Evolutionary conservation across 1,140 invertebrate genomes (phyloP).

Genomic region (Pararge aegeria): DNA sequence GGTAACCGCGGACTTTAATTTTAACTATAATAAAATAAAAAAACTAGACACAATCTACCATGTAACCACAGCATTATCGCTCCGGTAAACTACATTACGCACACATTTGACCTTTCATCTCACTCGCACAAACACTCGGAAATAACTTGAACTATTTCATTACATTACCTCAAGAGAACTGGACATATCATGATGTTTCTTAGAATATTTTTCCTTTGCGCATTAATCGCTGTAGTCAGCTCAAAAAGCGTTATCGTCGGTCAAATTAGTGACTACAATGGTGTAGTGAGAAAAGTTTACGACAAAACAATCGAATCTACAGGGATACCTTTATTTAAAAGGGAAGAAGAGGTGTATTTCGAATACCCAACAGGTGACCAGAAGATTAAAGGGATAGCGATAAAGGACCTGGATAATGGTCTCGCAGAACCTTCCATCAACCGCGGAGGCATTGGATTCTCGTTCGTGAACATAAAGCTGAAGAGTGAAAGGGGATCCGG

Average conservation of each 20-base stretch:
- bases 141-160: conserved; percentile 8
- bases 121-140: conserved; percentile 8
- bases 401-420: conserved; percentile 45
- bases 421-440: conserved; percentile 49
- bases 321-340: conserved; percentile 45
- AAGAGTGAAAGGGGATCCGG: conserved; percentile 69
- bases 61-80: conserved; percentile 2
- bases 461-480: conserved; percentile 62
- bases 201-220: conserved; percentile 23
- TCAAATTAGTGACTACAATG: conserved; percentile 49
- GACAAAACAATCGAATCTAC: conserved; percentile 44
- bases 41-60: conserved; percentile 5
- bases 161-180: conserved; percentile 13
- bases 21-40: too few species aligned
- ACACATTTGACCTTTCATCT: conserved; percentile 16
- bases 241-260: conserved; percentile 57
- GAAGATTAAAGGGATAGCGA: conserved; percentile 67
- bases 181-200: conserved; percentile 27
- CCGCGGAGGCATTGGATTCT: conserved; percentile 65
- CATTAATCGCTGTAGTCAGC: conserved; percentile 10
- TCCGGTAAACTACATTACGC: conserved; percentile 9
- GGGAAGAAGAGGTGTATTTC: conserved; percentile 55
- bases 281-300: conserved; percentile 49
- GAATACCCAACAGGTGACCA: conserved; percentile 58
- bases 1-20: too few species aligned